A percentile compares a stretch with the other conserved stretches of the same genome.
Conservation (phyloP, 2,113 vertebrate genomes). For the Circaetus cinerascens region DNA sequence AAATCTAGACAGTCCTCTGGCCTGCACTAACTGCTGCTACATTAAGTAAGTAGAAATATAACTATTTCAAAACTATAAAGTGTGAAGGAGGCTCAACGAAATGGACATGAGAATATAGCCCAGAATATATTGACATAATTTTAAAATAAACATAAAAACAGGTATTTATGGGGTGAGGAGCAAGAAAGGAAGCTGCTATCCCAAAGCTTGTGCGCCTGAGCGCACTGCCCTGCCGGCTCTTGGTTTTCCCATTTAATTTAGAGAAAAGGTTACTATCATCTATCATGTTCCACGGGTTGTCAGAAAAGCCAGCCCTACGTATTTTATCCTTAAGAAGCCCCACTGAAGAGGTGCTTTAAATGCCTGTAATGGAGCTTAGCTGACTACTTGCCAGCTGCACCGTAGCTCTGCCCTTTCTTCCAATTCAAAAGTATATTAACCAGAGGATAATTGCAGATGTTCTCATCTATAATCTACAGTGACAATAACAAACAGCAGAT, state of each 20-base stretch:
- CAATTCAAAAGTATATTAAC: conserved; percentile 20
- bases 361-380: not conserved
- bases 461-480: not conserved
- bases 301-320: not conserved
- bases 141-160: not conserved
- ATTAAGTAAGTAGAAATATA: not conserved
- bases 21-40: not conserved
- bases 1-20: not conserved
- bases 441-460: not conserved
- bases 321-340: not conserved
- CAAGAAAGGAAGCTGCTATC: not conserved
- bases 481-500: conserved; percentile 20
- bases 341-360: not conserved
- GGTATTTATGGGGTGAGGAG: not conserved
- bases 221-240: not conserved
- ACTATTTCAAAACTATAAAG: not conserved
- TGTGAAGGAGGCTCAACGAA: not conserved
- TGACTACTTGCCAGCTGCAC: not conserved
- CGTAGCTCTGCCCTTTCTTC: not conserved
- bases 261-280: conserved; percentile 40
- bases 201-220: not conserved
- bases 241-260: not conserved
- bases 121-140: not conserved
- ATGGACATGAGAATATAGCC: not conserved
- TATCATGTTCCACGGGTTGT: not conserved